Conservation (phyloP, 2,797 vertebrate species). For the Chiropotes sagulatus region DNA sequence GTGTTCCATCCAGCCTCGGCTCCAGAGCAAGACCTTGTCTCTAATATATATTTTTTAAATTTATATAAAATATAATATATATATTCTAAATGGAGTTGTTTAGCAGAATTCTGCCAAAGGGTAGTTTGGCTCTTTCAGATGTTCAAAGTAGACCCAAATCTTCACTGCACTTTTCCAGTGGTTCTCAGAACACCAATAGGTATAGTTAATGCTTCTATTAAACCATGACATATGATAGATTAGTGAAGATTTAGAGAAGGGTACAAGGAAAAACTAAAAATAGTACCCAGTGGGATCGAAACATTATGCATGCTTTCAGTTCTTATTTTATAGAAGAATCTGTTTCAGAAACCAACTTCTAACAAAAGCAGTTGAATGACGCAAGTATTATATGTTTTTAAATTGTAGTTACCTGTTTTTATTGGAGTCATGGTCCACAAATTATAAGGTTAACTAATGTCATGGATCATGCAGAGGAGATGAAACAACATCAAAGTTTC, state of each 20-base stretch:
- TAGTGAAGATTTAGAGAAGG: slow-evolving; percentile 40
- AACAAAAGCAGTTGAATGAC: slow-evolving; percentile 72
- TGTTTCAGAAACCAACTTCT: slow-evolving; percentile 68
- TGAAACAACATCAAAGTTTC: slow-evolving; percentile 76
- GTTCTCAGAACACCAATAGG: neutral
- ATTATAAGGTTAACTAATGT: slow-evolving; percentile 69
- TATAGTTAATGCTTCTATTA: slow-evolving; percentile 15
- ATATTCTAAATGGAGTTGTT: neutral
- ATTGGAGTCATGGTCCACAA: slow-evolving; percentile 74
- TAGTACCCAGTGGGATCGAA: neutral
- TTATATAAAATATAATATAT: neutral
- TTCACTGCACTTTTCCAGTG: neutral
- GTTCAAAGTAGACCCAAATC: neutral
- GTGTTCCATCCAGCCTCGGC: neutral
- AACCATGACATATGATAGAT: neutral
- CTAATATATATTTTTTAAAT: neutral
- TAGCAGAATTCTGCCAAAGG: neutral
- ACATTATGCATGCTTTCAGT: neutral
- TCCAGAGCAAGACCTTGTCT: neutral
- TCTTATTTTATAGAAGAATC: neutral
- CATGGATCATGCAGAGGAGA: slow-evolving; percentile 63
- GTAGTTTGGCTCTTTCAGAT: neutral
- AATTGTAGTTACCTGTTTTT: slow-evolving; percentile 75
- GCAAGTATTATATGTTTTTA: slow-evolving; percentile 64
- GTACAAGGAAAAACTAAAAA: neutral